Percentiles rank a stretch among this genome's conserved stretches.
These are phyloP conservation scores for Catostylus mosaicus DNA, from an alignment of 30 jellyfish, hydroid and myxozoan species.

Conservation along the genomic window DNA sequence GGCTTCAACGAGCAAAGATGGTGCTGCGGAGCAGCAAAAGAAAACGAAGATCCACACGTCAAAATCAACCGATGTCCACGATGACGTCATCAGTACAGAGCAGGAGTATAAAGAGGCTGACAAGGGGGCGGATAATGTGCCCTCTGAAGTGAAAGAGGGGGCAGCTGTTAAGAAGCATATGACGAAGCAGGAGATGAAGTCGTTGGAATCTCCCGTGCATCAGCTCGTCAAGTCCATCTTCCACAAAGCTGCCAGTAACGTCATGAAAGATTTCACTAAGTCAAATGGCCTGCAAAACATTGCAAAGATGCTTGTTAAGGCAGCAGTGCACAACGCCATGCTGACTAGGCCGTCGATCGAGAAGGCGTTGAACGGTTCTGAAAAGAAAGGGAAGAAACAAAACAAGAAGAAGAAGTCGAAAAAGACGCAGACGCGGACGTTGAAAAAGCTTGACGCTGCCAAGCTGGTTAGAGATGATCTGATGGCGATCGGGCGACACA, in stretches of 20 bases:
- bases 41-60: conserved; percentile 20
- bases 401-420: conserved; percentile 21
- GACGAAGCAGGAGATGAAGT: conserved; percentile 30
- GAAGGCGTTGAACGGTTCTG: conserved; percentile 6
- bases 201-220: conserved; percentile 39
- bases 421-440: conserved; percentile 1
- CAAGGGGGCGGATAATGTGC: neutral
- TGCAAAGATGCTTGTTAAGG: conserved; percentile 41
- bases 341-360: conserved; percentile 11
- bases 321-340: conserved; percentile 60
- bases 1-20: neutral
- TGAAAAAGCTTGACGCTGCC: neutral
- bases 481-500: conserved; percentile 41
- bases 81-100: conserved; percentile 30
- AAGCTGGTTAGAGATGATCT: conserved; percentile 11
- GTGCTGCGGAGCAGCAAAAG: conserved; percentile 29
- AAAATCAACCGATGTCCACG: conserved; percentile 28
- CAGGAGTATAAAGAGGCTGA: conserved; percentile 2
- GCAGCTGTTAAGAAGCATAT: conserved; percentile 37
- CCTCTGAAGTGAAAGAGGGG: conserved; percentile 12
- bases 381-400: conserved; percentile 31
- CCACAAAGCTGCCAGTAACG: conserved; percentile 45
- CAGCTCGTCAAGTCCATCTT: conserved; percentile 31
- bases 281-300: conserved; percentile 32
- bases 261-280: conserved; percentile 21